Conservation (phyloP, 2,888 invertebrate species). For the Oscheius sp. region DNA sequence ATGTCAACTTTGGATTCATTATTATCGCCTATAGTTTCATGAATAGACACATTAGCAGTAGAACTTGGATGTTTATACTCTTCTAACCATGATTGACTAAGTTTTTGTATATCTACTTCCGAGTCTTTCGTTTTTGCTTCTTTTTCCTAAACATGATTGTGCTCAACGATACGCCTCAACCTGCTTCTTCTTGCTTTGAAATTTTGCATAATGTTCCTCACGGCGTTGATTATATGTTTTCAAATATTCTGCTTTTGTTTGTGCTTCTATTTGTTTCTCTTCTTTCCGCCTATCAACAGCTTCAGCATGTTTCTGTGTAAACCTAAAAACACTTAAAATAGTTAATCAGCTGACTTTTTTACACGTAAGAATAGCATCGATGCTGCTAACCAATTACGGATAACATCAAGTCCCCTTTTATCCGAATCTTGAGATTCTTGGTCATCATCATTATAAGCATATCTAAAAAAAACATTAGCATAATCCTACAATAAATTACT, state of each 20-base stretch:
- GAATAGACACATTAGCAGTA: constrained; percentile 25
- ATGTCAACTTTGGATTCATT: no score
- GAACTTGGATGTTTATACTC: constrained; percentile 27
- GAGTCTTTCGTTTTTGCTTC: neutral
- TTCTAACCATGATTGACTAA: constrained; percentile 17
- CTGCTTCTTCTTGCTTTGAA: neutral
- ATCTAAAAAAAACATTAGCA: constrained; percentile 3
- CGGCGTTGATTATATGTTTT: neutral
- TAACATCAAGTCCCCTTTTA: neutral
- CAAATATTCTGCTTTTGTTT: neutral
- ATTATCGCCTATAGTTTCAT: constrained; percentile 20
- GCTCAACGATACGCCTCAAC: neutral
- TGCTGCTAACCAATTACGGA: constrained; percentile 4
- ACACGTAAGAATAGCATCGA: constrained; percentile 2
- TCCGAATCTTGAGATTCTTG: neutral
- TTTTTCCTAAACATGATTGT: neutral
- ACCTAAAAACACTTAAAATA: neutral
- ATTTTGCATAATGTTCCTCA: neutral
- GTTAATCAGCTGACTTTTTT: neutral
- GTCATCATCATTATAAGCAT: constrained; percentile 4
- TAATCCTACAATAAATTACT: neutral
- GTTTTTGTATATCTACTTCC: neutral
- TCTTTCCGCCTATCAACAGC: neutral
- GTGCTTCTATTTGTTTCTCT: neutral
- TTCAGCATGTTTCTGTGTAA: neutral